Evolutionary conservation across 2,797 vertebrate species (phyloP).

Genomic region (Mormyrus proboscirostris): DNA sequence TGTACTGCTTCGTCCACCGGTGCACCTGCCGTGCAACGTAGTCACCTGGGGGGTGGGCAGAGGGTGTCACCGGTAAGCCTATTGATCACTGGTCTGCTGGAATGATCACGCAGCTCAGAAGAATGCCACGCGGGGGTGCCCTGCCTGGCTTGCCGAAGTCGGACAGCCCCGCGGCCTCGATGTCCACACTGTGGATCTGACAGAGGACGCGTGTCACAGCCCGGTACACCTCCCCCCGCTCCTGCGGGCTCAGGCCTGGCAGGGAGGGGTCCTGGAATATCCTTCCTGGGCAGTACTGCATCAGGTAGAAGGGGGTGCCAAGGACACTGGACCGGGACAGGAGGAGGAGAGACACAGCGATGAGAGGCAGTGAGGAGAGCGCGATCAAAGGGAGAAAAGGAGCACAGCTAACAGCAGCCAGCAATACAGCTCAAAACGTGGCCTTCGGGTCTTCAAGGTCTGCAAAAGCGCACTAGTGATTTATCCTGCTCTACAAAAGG

Average conservation of each 20-base stretch:
- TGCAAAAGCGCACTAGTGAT: background rate
- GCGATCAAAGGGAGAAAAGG: background rate
- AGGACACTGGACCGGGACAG: conserved; percentile 48
- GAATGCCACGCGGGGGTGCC: background rate
- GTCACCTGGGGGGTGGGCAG: conserved; percentile 45
- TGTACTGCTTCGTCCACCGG: conserved; percentile 63
- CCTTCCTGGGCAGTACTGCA: conserved; percentile 61
- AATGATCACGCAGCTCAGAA: background rate
- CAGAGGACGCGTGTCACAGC: conserved; percentile 62
- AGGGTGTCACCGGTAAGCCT: background rate
- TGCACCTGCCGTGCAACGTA: conserved; percentile 58
- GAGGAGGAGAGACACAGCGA: background rate
- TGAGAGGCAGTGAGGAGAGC: background rate
- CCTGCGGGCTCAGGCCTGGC: conserved; percentile 44
- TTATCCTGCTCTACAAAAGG: background rate
- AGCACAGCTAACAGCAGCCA: background rate
- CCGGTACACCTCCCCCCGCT: conserved; percentile 48
- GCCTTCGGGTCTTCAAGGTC: background rate
- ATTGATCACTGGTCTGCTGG: background rate
- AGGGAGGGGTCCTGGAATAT: conserved; percentile 56
- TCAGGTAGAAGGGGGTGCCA: conserved; percentile 64
- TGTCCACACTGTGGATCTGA: conserved; percentile 61
- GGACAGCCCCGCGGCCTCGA: conserved; percentile 45
- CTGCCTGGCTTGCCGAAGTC: conserved; percentile 54
- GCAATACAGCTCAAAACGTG: background rate